These are phyloP conservation scores for Leucosticte australis DNA, from an alignment of 2,113 vertebrate species.

Conservation along the genomic window DNA sequence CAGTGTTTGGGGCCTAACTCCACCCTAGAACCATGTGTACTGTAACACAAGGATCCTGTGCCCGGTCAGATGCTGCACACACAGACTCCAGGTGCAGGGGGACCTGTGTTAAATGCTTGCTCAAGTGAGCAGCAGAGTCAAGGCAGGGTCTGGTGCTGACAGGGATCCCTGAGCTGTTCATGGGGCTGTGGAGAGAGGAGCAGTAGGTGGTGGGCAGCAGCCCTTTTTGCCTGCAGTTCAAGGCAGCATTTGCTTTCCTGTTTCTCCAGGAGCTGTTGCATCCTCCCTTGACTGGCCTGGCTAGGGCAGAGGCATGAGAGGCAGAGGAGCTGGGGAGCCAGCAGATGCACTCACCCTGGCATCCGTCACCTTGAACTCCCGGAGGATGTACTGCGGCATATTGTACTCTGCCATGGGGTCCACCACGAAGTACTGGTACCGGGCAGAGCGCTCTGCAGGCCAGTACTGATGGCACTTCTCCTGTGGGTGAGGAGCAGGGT, in stretches of 20 bases:
- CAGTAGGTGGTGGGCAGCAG: background rate
- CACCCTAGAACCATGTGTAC: background rate
- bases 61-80: accelerated
- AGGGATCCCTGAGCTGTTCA: background rate
- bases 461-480: slow-evolving; percentile 99
- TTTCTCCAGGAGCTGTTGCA: background rate
- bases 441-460: slow-evolving; percentile 93
- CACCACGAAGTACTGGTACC: slow-evolving; percentile 97
- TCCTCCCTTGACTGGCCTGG: accelerated
- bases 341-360: slow-evolving; percentile 82
- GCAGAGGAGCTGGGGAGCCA: background rate
- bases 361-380: slow-evolving; percentile 96
- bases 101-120: background rate
- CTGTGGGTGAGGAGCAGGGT: slow-evolving; percentile 59
- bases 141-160: background rate
- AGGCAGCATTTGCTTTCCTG: background rate
- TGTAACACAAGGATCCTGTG: background rate
- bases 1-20: background rate
- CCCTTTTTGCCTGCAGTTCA: background rate
- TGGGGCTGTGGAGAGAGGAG: background rate
- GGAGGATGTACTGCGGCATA: slow-evolving; percentile 98
- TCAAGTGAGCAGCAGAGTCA: background rate
- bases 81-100: background rate
- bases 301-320: background rate
- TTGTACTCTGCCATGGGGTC: slow-evolving; percentile 99